These are phyloP conservation scores for Polyploca ridens DNA, from an alignment of 2,888 invertebrate genomes.

Conservation along the genomic window DNA sequence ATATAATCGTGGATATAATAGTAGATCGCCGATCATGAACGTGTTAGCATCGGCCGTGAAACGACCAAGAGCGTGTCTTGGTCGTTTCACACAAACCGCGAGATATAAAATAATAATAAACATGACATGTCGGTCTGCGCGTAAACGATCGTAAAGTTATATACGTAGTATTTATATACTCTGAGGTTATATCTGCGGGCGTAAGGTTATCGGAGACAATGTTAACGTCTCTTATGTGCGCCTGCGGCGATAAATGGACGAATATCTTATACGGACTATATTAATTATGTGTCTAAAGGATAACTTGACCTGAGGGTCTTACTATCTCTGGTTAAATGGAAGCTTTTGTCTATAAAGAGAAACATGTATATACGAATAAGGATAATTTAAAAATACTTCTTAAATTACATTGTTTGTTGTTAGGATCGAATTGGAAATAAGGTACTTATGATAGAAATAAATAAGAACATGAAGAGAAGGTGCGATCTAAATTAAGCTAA, in stretches of 20 bases:
- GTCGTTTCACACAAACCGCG: not conserved
- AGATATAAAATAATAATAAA: conserved; percentile 5
- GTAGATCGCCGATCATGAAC: not conserved
- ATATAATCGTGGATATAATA: not conserved
- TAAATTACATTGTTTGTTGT: no score
- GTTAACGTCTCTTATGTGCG: conserved; percentile 2
- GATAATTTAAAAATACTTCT: no score
- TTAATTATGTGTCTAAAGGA: not conserved
- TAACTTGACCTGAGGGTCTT: not conserved
- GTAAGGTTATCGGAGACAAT: conserved; percentile 2
- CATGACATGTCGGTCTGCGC: not conserved
- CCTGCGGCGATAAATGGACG: not conserved
- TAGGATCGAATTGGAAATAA: no score
- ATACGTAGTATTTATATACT: no score
- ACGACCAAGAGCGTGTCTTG: not conserved
- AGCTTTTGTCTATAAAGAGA: not conserved
- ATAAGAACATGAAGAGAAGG: no score
- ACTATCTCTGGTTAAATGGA: not conserved
- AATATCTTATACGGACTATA: not conserved
- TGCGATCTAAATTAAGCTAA: no score
- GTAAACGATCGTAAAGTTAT: conserved; percentile 1
- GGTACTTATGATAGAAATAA: no score
- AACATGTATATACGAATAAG: no score
- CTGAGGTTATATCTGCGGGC: conserved; percentile 8
- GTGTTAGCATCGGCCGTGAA: not conserved